These are phyloP conservation scores for Sebastes diaconus DNA, from an alignment of 2,797 vertebrate genomes.

Conservation along the genomic window DNA sequence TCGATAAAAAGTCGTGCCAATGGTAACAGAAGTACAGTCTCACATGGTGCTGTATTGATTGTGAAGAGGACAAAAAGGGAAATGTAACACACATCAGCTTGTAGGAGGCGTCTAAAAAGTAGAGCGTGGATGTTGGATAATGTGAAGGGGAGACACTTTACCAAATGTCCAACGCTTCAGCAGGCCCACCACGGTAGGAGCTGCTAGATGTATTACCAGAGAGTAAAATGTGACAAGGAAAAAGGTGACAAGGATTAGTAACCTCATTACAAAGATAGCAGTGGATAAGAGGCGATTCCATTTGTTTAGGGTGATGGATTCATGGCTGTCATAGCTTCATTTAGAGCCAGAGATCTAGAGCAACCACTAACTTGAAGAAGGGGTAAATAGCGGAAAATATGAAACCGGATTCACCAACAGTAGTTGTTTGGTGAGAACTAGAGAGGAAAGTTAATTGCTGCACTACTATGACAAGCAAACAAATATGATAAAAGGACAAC, in stretches of 20 bases:
- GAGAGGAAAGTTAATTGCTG: not conserved
- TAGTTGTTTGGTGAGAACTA: not conserved
- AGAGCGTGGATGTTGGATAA: not conserved
- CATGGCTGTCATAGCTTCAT: not conserved
- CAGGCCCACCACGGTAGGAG: not conserved
- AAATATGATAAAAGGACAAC: not conserved
- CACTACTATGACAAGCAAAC: not conserved
- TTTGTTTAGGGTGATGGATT: not conserved
- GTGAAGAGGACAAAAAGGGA: not conserved
- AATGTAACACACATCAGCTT: not conserved
- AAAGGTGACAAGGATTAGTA: not conserved
- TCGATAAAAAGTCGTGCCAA: not conserved
- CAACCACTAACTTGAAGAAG: not conserved
- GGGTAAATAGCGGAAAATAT: not conserved
- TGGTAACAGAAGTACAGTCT: not conserved
- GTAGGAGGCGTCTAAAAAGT: not conserved
- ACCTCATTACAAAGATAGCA: not conserved
- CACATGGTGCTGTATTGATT: not conserved
- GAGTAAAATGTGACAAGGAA: not conserved
- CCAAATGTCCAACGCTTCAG: not conserved
- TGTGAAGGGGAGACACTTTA: not conserved
- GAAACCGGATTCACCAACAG: not conserved
- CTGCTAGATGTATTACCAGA: not conserved
- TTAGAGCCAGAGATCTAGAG: not conserved
- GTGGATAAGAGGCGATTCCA: not conserved